Conservation (phyloP, 2,113 vertebrate genomes). For the Melanostigma gelatinosum region DNA sequence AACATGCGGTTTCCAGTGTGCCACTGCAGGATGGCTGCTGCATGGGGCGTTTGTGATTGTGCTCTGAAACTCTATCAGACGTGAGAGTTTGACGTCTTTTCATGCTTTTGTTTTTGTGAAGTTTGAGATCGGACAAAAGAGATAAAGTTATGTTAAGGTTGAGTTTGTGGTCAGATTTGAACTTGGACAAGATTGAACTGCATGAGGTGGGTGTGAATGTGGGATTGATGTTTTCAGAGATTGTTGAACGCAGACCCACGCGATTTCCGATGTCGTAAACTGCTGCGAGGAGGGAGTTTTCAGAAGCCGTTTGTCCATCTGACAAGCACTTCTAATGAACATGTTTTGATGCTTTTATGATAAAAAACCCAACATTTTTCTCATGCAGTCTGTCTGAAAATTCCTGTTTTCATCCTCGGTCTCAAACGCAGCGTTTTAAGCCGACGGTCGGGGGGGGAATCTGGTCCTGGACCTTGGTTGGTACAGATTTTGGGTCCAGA, state of each 20-base stretch:
- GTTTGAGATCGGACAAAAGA: not conserved
- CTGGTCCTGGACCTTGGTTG: no score
- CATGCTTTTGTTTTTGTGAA: not conserved
- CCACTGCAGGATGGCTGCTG: slow-evolving; percentile 1
- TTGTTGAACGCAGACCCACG: not conserved
- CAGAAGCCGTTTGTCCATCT: not conserved
- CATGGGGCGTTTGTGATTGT: not conserved
- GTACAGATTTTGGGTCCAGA: no score
- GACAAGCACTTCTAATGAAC: no score
- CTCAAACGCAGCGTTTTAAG: no score
- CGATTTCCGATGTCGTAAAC: not conserved
- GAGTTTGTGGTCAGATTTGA: not conserved
- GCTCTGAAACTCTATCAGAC: not conserved
- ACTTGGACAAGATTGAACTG: not conserved
- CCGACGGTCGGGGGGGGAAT: no score
- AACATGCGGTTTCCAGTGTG: not conserved
- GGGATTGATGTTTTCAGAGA: not conserved
- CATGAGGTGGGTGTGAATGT: not conserved
- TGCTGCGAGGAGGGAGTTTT: not conserved
- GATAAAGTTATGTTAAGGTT: no score
- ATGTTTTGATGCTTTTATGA: no score
- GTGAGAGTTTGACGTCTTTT: not conserved
- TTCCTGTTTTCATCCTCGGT: no score
- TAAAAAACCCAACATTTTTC: no score
- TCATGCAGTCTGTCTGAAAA: no score